Conservation (phyloP, 2,113 vertebrate species). For the Saguinus midas region DNA sequence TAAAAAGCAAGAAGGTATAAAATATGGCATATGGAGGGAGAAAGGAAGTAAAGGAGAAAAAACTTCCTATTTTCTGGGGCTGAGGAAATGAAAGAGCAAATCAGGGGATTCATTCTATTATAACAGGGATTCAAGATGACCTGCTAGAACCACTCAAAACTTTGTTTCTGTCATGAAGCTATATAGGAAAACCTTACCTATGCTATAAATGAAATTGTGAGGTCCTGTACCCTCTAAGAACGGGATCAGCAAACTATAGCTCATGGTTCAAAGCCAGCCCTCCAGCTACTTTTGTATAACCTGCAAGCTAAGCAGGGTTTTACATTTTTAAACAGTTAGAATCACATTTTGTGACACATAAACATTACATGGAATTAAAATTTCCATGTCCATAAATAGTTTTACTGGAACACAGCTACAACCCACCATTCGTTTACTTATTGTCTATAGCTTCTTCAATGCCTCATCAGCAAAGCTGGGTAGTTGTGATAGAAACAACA, state of each 20-base stretch:
- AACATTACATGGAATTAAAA: conserved; percentile 15
- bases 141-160: neutral
- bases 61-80: neutral
- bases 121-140: neutral
- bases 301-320: neutral
- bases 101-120: neutral
- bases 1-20: conserved; percentile 3
- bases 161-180: neutral
- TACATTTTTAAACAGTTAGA: neutral
- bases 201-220: neutral
- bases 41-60: neutral
- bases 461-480: neutral
- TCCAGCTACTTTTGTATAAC: neutral
- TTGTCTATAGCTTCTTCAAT: neutral
- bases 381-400: conserved; percentile 5
- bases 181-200: neutral
- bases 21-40: neutral
- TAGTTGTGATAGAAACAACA: neutral
- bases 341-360: neutral
- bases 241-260: neutral
- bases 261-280: neutral
- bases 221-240: neutral
- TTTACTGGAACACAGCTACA: neutral
- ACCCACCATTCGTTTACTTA: neutral
- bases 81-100: neutral